Evolutionary conservation across 2,113 vertebrate species (phyloP), one percentile per base, ranked within the genome.

Genomic region (Pelvicachromis taeniatus): DNA sequence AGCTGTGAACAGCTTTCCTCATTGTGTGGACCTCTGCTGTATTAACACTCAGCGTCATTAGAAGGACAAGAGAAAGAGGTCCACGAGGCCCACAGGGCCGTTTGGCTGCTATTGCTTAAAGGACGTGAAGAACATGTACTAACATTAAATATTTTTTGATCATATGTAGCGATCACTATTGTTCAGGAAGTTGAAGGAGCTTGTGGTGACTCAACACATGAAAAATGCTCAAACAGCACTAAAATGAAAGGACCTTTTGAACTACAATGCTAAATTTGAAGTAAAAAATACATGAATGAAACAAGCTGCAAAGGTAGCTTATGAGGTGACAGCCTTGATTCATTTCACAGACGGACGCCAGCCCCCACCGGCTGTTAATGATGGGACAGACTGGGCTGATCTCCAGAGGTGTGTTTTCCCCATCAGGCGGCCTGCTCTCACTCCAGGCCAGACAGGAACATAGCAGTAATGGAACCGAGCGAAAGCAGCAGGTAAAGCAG

Each of bases 361-460:
- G 59, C 85, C 79, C 79, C 82, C 75, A 80, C 77, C 26, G 4
- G 79, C n/a, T 80, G 50, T 68, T 70, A 81, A 58, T 83, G 86
- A 82, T 78, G 40, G 54, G 45, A 33, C 87, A 88, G 87, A 90
- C 92, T 59, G 82, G 90, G 89, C 85, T 9, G 59, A 61, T 77
- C 63, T 89, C 89, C 92, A 83, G 90, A 91, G 87, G 89, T 93
- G 81, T 91, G 90, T 83, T 92, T 93, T 93, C 89, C 81, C 84
- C 91, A 92, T 93, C 87, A 92, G 81, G 50, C 78, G 1, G 52
- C 9, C 50, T n/a, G 58, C 81, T 58, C 40, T 88, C 70, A 58
- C 89, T 84, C 77, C 85, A 52, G 81, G 52, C 86, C 54, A 91
- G 90, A 93, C 89, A 61, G 89, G 89, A 93, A 89, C 84, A 87